Base-by-base conservation (phyloP, 2,888 invertebrate species). In the Lumbricus terrestris region DNA sequence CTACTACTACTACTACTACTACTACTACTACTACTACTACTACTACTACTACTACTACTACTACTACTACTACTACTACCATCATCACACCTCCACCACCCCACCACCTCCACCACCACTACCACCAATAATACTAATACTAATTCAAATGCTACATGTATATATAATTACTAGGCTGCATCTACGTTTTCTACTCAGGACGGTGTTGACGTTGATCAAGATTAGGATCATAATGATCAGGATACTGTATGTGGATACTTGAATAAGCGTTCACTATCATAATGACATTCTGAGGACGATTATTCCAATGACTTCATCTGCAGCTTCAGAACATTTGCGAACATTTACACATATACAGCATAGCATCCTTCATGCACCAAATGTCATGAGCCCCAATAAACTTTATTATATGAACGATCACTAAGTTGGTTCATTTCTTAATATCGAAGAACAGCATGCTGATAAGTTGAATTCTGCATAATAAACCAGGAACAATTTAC, bases 121-220 rank as follows among this genome's bases (percentile, higher is more conserved):
- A 82, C 89, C 83, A 85, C 89, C 83, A 89, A 82, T 89, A 85
- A 37, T 89, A 69, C 89, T 89, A 83, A 20, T 82, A 89, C 89
- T 89, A 35, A 1, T 85, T 5, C 82, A 83, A 89, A 33, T 83
- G 83, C 35, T 89, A 89, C n/a, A n/a, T n/a, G n/a, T 89, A 89
- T n/a, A n/a, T n/a, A n/a, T n/a, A n/a, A n/a, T n/a, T n/a, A n/a
- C n/a, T n/a, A n/a, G n/a, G n/a, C n/a, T n/a, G n/a, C n/a, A n/a
- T n/a, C n/a, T n/a, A n/a, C n/a, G n/a, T n/a, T n/a, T n/a, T n/a
- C 38, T 82, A 47, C 40, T 69, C 5, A 40, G 15, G 15, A 40
- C 13, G 40, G 16, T 40, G 40, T 1, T 13, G 40, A 40, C 16
- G 40, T 16, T 40, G 40, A 40, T 40, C 8, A 40, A 40, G 40